phyloP scores from a whole-genome alignment of 2,888 invertebrate genomes.

The Auanema freiburgensis region DNA sequence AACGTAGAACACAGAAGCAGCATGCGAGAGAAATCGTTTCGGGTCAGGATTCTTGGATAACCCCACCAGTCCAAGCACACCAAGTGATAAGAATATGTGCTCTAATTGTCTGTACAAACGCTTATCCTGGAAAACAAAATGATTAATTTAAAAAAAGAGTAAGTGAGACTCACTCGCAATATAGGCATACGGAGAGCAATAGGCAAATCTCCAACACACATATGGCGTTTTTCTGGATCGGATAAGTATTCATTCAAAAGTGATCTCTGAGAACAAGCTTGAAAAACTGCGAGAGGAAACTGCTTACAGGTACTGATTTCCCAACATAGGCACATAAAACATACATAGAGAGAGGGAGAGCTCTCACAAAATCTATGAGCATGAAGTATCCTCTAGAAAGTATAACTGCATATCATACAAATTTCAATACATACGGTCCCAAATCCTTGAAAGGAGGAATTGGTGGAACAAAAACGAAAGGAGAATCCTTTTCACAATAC shows the following conservation, averaged over 20 bases:
- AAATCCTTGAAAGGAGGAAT: slow-evolving; percentile 32
- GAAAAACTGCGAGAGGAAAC: slow-evolving; percentile 19
- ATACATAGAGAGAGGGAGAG: slow-evolving; percentile 50
- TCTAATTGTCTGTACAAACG: slow-evolving; percentile 38
- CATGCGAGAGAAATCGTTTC: slow-evolving; percentile 27
- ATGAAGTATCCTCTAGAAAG: slow-evolving; percentile 51
- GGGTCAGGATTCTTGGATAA: slow-evolving; percentile 37
- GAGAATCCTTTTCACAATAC: slow-evolving; percentile 36
- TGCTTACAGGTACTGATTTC: slow-evolving; percentile 26
- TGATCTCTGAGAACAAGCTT: neutral
- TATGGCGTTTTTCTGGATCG: slow-evolving; percentile 47
- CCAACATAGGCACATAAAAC: slow-evolving; percentile 38
- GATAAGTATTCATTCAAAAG: slow-evolving; percentile 20
- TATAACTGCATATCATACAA: neutral
- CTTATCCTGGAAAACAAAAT: slow-evolving; percentile 31
- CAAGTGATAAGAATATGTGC: slow-evolving; percentile 33
- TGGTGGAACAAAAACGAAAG: slow-evolving; percentile 47
- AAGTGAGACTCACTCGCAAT: slow-evolving; percentile 20
- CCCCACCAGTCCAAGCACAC: slow-evolving; percentile 40
- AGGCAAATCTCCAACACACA: slow-evolving; percentile 48
- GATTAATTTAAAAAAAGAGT: neutral
- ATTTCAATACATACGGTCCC: neutral
- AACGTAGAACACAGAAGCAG: slow-evolving; percentile 27
- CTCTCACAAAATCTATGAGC: slow-evolving; percentile 46
- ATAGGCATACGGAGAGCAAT: slow-evolving; percentile 29